phyloP scores from a whole-genome alignment of 2,797 vertebrate species.

The Poeciliopsis paucimaculata region DNA sequence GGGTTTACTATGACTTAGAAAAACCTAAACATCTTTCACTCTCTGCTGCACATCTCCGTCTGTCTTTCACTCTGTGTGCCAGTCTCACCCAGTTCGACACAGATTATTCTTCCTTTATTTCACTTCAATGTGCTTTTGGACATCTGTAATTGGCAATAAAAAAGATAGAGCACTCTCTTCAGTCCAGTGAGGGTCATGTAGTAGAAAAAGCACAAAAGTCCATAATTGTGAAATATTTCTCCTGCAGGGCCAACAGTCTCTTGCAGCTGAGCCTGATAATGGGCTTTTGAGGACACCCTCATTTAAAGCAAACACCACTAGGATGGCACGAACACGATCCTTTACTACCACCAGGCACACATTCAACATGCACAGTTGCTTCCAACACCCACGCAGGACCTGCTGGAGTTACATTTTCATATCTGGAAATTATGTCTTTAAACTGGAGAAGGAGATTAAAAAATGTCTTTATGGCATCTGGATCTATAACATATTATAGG shows the following conservation, averaged over 20 bases:
- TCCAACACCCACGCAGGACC: conserved; percentile 13
- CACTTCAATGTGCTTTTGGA: conserved; percentile 65
- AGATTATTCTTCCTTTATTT: conserved; percentile 69
- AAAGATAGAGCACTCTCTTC: conserved; percentile 67
- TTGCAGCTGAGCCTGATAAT: conserved; percentile 66
- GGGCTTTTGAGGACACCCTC: conserved; percentile 64
- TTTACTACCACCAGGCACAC: conserved; percentile 27
- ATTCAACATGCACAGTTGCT: neutral
- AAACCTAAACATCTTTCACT: conserved; percentile 14
- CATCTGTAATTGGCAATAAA: conserved; percentile 76
- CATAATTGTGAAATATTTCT: conserved; percentile 78
- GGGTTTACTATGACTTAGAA: conserved; percentile 8
- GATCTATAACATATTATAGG: conserved; percentile 9
- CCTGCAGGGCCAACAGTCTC: conserved; percentile 62
- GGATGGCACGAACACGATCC: conserved; percentile 47
- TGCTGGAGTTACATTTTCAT: conserved; percentile 24
- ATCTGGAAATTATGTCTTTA: conserved; percentile 35
- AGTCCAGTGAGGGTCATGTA: conserved; percentile 71
- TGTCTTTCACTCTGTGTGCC: conserved; percentile 35
- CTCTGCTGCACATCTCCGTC: conserved; percentile 31
- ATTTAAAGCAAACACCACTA: conserved; percentile 71
- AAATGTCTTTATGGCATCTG: conserved; percentile 16
- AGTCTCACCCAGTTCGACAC: conserved; percentile 40
- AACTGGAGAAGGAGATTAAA: conserved; percentile 30
- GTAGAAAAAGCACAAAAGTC: conserved; percentile 73